These are phyloP conservation scores for Orchestes rusci DNA, from an alignment of 2,888 invertebrate species.

Conservation along the genomic window DNA sequence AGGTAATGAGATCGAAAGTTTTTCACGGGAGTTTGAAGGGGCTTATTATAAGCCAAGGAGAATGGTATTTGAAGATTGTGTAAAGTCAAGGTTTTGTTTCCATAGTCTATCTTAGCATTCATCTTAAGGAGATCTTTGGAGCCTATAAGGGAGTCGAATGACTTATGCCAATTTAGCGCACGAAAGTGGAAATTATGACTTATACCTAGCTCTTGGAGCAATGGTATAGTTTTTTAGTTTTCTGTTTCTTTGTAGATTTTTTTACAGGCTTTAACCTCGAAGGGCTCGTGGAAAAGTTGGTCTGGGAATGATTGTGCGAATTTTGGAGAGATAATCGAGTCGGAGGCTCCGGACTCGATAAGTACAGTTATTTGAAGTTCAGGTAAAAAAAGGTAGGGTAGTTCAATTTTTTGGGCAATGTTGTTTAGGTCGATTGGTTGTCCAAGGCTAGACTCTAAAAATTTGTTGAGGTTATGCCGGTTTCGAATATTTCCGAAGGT, in stretches of 20 bases:
- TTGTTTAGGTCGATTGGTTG: constrained; percentile 7
- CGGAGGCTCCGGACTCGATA: constrained; percentile 10
- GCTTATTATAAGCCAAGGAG: constrained; percentile 12
- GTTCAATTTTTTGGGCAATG: constrained; percentile 9
- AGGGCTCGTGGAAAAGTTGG: constrained; percentile 4
- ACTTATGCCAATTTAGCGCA: constrained; percentile 6
- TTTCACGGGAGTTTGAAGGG: not conserved
- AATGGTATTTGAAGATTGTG: constrained; percentile 8
- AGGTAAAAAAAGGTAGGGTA: constrained; percentile 14
- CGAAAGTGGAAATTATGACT: constrained; percentile 7
- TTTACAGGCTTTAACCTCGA: constrained; percentile 12
- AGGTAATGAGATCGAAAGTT: constrained; percentile 7
- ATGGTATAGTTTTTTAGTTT: not conserved
- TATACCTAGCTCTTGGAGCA: constrained; percentile 15
- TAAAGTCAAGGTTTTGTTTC: constrained; percentile 7
- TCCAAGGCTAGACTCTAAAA: constrained; percentile 1
- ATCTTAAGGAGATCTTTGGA: constrained; percentile 8
- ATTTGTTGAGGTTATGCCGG: not conserved
- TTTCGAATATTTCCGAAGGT: not conserved
- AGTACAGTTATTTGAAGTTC: constrained; percentile 7
- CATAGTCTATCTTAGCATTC: constrained; percentile 9
- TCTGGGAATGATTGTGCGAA: constrained; percentile 8
- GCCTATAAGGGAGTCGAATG: constrained; percentile 13
- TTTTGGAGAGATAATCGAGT: constrained; percentile 8
- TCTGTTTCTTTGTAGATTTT: constrained; percentile 7